Evolutionary conservation across 2,888 invertebrate species (phyloP), one percentile per base, ranked within the genome.

Genomic region (Coelinius sp.): DNA sequence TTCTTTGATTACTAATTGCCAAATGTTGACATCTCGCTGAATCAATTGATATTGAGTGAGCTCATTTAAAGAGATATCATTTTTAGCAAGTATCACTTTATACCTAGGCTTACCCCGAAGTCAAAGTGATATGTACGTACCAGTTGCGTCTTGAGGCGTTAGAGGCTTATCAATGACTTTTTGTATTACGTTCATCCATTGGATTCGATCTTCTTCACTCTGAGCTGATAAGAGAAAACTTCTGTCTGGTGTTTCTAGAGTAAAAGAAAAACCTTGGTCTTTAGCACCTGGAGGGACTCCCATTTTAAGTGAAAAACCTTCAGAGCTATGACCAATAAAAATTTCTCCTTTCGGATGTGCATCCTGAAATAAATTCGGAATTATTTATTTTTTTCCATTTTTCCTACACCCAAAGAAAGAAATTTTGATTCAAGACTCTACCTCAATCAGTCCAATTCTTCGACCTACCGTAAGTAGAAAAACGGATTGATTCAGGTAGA

Each of bases 291-390:
- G 89, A 1, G 92, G 90, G 12, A 92, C 92, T 22, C 93, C 93
- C 53, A 92, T 91, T 78, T 92, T 90, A 38, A 96, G 91, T 73
- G 91, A 91, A 86, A 93, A 96, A 1, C 95, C 94, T 81, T 94
- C 94, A 75, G 93, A 91, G 83, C 90, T 90, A 83, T 94, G 92
- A 84, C 96, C 96, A 78, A 97, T 89, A 88, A 96, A 96, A 79
- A 97, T 94, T 89, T 97, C 96, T 63, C 96, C 96, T 88, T 96
- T 96, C 0, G 97, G 95, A 88, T 94, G 94, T 1, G 96, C 94
- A 83, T 95, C 95, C 91, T 91, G 3, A 44, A 49, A 7, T 31
- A 20, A 67, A 46, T 53, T 38, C 8, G 52, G n/a, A n/a, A n/a
- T n/a, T n/a, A n/a, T n/a, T n/a, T n/a, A n/a, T n/a, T n/a, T n/a